Evolutionary conservation across 2,797 vertebrate genomes (phyloP), one percentile per base, ranked within the genome.

Genomic region (Momotus momota): DNA sequence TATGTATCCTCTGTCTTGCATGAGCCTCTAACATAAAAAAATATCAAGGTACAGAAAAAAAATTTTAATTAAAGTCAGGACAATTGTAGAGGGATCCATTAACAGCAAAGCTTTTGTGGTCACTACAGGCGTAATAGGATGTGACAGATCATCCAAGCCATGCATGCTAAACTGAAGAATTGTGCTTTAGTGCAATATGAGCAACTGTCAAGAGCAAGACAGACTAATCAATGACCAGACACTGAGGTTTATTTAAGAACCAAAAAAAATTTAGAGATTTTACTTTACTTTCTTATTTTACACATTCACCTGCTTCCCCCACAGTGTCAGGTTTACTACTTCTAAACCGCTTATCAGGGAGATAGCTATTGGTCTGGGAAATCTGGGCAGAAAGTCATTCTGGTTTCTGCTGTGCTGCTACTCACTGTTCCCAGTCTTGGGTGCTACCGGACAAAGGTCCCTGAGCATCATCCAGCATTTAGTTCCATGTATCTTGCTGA

Each of bases 221-320:
- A 81, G 23, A 45, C 26, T 46, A 33, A 35, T 11, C 0, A 0
- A 73, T 0, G 4, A 20, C 5, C 27, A 81, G 29, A 19, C 15
- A 51, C 9, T 55, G 26, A 12, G 22, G 8, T 43, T 72, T 79
- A 38, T 49, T 69, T 55, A 62, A 69, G 31, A 55, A 33, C 15
- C 15, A 51, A 73, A 65, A 65, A 26, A 8, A 51, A 35, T 35
- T 61, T 55, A 29, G 51, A 57, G 23, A 60, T 51, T 49, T 40
- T 27, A 55, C 6, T 48, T 11, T 26, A 6, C 20, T 49, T 58
- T 21, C 40, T 48, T 60, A 20, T 48, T 54, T 60, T 40, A 10
- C 12, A 19, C 12, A 51, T 11, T 67, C 7, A 3, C 2, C 40
- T 16, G 1, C 52, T 58, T 77, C 23, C 13, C 9, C 31, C 14